These are phyloP conservation scores for Junonia oenone DNA, from an alignment of 2,888 invertebrate species.

Conservation along the genomic window DNA sequence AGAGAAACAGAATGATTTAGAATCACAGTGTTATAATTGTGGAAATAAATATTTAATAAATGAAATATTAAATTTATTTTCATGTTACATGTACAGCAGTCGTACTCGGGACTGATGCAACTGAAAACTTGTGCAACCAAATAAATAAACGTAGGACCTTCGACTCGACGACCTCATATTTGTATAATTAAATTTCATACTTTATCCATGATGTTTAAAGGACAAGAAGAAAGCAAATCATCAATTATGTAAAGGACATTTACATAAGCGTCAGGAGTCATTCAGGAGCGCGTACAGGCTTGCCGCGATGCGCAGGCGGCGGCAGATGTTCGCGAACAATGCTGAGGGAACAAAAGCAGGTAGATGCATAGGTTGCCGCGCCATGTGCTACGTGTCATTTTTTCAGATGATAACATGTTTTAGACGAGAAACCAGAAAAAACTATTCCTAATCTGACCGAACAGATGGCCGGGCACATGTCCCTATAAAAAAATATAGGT, in stretches of 20 bases:
- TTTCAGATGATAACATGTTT: constrained; percentile 65
- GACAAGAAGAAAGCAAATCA: background rate
- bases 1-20: background rate
- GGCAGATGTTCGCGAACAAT: constrained; percentile 70
- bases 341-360: constrained; percentile 73
- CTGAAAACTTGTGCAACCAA: constrained; percentile 32
- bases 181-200: constrained; percentile 24
- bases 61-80: background rate
- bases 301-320: constrained; percentile 53
- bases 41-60: background rate
- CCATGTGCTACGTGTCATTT: constrained; percentile 77
- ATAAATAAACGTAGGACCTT: constrained; percentile 32
- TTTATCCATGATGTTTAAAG: constrained; percentile 3
- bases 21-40: background rate
- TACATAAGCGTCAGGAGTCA: constrained; percentile 28
- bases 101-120: constrained; percentile 31
- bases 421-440: constrained; percentile 59
- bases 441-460: constrained; percentile 67
- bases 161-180: constrained; percentile 28
- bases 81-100: constrained; percentile 18
- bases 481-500: constrained; percentile 46
- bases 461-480: constrained; percentile 73
- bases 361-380: constrained; percentile 54
- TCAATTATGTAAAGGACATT: constrained; percentile 24
- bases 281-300: constrained; percentile 37